Evolutionary conservation across 1,140 invertebrate species (phyloP).

Genomic region (Solenopsis fugax): DNA sequence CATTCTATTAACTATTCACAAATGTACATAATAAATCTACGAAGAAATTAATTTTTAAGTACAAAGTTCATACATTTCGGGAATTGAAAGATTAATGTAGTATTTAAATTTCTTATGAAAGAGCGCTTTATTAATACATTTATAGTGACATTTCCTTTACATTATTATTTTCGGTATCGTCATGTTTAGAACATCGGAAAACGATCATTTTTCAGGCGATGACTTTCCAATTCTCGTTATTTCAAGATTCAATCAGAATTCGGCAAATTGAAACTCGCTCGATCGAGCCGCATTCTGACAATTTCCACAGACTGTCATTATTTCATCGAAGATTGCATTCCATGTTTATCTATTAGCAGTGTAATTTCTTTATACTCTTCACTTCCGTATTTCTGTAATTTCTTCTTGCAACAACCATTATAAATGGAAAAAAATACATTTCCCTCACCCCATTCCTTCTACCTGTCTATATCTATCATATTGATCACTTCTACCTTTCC

Average conservation of each 20-base stretch:
- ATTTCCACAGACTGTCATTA: constrained; percentile 48
- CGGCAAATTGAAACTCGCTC: constrained; percentile 52
- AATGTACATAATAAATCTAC: not conserved
- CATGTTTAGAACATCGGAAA: constrained; percentile 53
- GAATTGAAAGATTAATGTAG: not conserved
- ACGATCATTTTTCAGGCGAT: constrained; percentile 62
- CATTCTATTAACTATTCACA: not conserved
- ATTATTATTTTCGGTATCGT: constrained; percentile 26
- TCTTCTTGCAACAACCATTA: not conserved
- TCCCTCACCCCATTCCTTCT: not conserved
- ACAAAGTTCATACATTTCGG: not conserved
- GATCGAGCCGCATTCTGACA: constrained; percentile 27
- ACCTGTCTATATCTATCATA: not conserved
- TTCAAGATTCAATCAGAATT: constrained; percentile 61
- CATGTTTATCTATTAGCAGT: constrained; percentile 29
- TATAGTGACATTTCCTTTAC: constrained; percentile 17
- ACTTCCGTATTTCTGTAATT: not conserved
- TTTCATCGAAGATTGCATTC: constrained; percentile 44
- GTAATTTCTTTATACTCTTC: not conserved
- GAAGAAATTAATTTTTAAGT: not conserved
- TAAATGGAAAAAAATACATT: not conserved
- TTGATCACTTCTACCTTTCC: not conserved
- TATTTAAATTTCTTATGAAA: constrained; percentile 18
- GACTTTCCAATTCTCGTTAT: constrained; percentile 61
- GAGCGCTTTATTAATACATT: not conserved